These are phyloP conservation scores for Athalia circularis DNA, from an alignment of 2,888 invertebrate species.

Conservation along the genomic window DNA sequence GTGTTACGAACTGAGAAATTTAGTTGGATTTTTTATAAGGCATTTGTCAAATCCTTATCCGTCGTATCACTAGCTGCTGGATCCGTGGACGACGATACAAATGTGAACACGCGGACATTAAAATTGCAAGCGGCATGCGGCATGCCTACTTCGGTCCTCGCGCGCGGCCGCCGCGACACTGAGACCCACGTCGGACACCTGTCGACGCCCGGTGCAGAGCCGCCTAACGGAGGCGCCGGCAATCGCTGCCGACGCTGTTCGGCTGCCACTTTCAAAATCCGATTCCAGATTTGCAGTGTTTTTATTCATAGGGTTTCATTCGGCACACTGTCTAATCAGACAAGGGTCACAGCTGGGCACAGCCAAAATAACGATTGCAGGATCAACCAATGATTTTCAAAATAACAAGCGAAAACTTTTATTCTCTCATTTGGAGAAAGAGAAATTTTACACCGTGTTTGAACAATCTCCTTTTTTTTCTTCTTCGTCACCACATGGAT, in stretches of 20 bases:
- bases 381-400: background rate
- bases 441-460: too few species aligned
- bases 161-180: slow-evolving; percentile 73
- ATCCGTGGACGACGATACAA: slow-evolving; percentile 5
- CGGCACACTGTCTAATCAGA: background rate
- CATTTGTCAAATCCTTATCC: background rate
- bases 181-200: slow-evolving; percentile 70
- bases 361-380: too few species aligned
- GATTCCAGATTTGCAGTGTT: background rate
- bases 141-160: slow-evolving; percentile 64
- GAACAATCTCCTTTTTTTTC: background rate
- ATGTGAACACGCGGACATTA: slow-evolving; percentile 20
- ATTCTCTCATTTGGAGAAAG: background rate
- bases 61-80: background rate
- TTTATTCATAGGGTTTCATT: background rate
- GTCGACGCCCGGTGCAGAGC: slow-evolving; percentile 69
- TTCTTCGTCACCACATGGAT: too few species aligned
- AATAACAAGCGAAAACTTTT: background rate
- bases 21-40: background rate
- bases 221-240: slow-evolving; percentile 57
- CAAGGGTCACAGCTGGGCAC: too few species aligned
- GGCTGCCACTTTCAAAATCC: slow-evolving; percentile 13
- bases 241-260: slow-evolving; percentile 37
- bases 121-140: slow-evolving; percentile 43
- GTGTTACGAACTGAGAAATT: background rate